Percentiles rank a stretch among this genome's conserved stretches.
These are phyloP conservation scores for Eriosoma lanigerum DNA, from an alignment of 1,140 invertebrate genomes.

Conservation along the genomic window DNA sequence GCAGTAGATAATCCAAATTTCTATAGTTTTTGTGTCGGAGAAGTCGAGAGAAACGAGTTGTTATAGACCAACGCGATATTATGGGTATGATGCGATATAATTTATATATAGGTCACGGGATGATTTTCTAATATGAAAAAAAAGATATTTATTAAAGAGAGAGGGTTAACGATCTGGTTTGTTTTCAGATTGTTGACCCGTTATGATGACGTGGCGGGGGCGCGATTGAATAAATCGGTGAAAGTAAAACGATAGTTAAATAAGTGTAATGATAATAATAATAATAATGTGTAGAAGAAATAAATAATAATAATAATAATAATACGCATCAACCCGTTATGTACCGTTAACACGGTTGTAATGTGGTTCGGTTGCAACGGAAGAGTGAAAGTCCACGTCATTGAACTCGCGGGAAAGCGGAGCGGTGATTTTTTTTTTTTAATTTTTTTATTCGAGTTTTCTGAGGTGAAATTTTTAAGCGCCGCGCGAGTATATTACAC, in stretches of 20 bases:
- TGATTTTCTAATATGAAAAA: not conserved
- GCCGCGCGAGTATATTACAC: conserved; percentile 13
- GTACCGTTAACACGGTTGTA: conserved; percentile 15
- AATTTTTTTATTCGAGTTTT: not conserved
- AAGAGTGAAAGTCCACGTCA: conserved; percentile 49
- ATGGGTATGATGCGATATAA: not conserved
- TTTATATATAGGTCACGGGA: not conserved
- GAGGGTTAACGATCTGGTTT: not conserved
- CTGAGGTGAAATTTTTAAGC: conserved; percentile 32
- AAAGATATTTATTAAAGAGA: not conserved
- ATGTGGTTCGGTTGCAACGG: not conserved
- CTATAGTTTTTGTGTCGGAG: no score
- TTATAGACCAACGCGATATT: not conserved
- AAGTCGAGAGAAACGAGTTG: not conserved
- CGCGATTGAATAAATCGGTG: not conserved
- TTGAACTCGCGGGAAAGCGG: conserved; percentile 47
- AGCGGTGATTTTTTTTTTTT: conserved; percentile 11
- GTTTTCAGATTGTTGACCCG: conserved; percentile 45
- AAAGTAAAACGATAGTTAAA: conserved; percentile 37
- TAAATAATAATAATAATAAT: not conserved
- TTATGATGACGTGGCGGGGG: not conserved
- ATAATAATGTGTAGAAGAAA: not conserved
- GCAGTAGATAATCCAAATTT: no score
- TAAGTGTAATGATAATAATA: not conserved
- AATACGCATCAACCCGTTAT: conserved; percentile 17